Evolutionary conservation across 2,797 vertebrate genomes (phyloP).

Genomic region (Fundulus diaphanus): DNA sequence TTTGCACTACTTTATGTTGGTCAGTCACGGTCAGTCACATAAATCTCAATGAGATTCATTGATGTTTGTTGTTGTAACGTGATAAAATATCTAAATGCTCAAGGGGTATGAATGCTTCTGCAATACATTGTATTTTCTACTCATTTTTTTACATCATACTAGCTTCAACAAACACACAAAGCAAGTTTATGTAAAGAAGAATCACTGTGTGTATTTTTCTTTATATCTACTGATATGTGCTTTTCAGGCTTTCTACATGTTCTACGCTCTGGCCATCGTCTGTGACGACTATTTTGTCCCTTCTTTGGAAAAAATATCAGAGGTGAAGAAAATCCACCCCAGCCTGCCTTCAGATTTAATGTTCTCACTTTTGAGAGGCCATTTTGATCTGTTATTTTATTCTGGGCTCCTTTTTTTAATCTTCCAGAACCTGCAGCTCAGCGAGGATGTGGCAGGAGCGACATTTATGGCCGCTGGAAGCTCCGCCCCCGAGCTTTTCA

Average conservation of each 20-base stretch:
- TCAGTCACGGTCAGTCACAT: background rate
- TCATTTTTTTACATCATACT: background rate
- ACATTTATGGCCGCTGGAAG: conserved; percentile 87
- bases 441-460: conserved; percentile 84
- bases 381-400: background rate
- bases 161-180: background rate
- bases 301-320: conserved; percentile 85
- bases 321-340: conserved; percentile 66
- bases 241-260: conserved; percentile 84
- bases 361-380: background rate
- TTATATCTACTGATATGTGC: conserved; percentile 7
- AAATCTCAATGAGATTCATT: background rate
- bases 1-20: background rate
- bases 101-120: background rate
- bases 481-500: conserved; percentile 86
- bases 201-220: background rate
- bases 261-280: conserved; percentile 85
- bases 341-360: background rate
- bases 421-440: conserved; percentile 82
- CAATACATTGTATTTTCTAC: too few species aligned
- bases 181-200: background rate
- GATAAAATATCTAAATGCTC: background rate
- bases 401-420: background rate
- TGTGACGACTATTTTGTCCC: conserved; percentile 87
- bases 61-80: background rate